Evolutionary conservation across 2,888 invertebrate species (phyloP).

Genomic region (Cephus rjabovi): DNA sequence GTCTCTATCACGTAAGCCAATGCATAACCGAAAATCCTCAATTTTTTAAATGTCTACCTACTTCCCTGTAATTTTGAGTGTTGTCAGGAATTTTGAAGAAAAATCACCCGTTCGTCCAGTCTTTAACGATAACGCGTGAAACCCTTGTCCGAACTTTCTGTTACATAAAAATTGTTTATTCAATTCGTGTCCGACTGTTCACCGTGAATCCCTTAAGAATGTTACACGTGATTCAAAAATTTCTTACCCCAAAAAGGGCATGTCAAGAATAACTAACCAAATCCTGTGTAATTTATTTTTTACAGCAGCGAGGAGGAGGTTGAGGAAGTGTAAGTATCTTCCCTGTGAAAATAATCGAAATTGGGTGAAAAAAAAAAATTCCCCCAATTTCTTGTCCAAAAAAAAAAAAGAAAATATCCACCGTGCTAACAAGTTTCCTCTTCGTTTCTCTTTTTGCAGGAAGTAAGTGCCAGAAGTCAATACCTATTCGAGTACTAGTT

Average conservation of each 20-base stretch:
- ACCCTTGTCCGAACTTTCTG: neutral
- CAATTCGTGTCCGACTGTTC: neutral
- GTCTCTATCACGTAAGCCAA: neutral
- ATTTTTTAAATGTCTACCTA: neutral
- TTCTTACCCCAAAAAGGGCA: neutral
- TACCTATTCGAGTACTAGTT: neutral
- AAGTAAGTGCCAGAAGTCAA: constrained; percentile 66
- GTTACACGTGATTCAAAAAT: neutral
- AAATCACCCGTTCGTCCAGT: neutral
- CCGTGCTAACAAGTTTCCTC: constrained; percentile 20
- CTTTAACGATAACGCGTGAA: neutral
- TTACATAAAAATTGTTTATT: neutral
- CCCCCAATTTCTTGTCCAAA: constrained; percentile 18
- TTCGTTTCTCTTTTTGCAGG: constrained; percentile 67
- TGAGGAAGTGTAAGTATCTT: constrained; percentile 81
- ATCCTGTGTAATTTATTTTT: constrained; percentile 52
- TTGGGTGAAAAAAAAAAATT: neutral
- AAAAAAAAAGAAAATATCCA: neutral
- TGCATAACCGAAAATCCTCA: neutral
- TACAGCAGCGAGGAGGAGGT: constrained; percentile 79
- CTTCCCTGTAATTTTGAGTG: neutral
- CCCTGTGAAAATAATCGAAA: neutral
- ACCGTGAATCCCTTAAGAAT: neutral
- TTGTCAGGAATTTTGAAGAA: neutral
- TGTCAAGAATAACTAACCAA: neutral